Evolutionary conservation across 2,113 vertebrate genomes (phyloP).

Genomic region (Micronisus gabar): DNA sequence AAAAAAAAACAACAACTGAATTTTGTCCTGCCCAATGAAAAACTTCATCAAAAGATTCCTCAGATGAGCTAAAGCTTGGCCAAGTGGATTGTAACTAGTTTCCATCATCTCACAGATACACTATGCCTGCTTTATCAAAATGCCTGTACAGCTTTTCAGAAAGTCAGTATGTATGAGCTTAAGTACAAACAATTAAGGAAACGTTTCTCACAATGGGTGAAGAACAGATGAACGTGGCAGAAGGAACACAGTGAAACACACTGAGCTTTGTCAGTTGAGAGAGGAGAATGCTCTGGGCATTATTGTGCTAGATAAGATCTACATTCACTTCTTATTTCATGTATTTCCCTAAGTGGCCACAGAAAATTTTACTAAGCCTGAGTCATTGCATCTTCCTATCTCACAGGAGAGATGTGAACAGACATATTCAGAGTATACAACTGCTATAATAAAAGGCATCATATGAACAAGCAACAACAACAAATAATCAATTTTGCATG

Average conservation of each 20-base stretch:
- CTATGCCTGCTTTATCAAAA: background rate
- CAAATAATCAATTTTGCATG: background rate
- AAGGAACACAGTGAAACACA: constrained; percentile 5
- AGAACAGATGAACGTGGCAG: constrained; percentile 7
- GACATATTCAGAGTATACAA: background rate
- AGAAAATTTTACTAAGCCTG: background rate
- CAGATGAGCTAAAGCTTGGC: background rate
- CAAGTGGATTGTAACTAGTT: background rate
- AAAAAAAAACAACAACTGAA: background rate
- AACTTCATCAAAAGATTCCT: background rate
- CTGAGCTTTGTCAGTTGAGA: background rate
- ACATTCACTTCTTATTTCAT: background rate
- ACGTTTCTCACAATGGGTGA: background rate
- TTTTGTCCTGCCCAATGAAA: background rate
- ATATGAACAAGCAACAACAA: background rate
- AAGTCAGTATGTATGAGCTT: background rate
- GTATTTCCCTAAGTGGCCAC: background rate
- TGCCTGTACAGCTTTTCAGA: background rate
- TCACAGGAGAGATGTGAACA: background rate
- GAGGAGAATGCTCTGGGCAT: background rate
- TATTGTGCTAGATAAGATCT: background rate
- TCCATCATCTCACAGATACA: background rate
- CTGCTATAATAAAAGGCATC: background rate
- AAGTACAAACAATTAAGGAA: constrained; percentile 23
- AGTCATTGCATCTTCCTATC: background rate